Percentiles rank a stretch among this genome's conserved stretches.
These are phyloP conservation scores for Stegodyphus dumicola DNA, from an alignment of 1,140 invertebrate species.

Conservation along the genomic window DNA sequence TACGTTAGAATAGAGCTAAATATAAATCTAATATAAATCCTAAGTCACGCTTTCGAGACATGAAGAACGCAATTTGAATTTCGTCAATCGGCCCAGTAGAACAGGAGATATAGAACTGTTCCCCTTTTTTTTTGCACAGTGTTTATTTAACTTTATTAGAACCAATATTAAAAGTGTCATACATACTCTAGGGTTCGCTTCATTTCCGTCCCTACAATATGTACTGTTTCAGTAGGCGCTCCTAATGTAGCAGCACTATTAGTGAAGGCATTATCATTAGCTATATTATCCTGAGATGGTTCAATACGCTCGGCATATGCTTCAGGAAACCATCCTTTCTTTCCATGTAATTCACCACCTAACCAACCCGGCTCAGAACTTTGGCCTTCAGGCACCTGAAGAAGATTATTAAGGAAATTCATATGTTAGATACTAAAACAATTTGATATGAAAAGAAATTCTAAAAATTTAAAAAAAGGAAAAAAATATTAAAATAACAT, in stretches of 20 bases:
- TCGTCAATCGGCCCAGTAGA: no score
- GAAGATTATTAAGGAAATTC: conserved; percentile 50
- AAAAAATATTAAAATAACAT: no score
- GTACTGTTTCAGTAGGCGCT: conserved; percentile 61
- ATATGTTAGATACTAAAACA: no score
- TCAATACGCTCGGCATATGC: conserved; percentile 85
- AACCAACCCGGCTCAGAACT: conserved; percentile 97
- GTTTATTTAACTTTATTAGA: no score
- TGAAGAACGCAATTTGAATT: no score
- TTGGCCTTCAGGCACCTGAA: conserved; percentile 82
- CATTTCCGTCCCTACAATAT: conserved; percentile 64
- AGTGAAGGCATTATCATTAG: conserved; percentile 62
- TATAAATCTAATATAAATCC: no score
- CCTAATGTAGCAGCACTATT: conserved; percentile 56
- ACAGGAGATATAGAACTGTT: no score
- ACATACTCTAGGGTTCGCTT: conserved; percentile 70
- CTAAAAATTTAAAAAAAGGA: no score
- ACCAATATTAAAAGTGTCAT: not conserved
- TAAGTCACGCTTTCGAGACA: no score
- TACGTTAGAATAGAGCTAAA: no score
- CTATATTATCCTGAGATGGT: conserved; percentile 67
- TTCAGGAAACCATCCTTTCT: conserved; percentile 97
- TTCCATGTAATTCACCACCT: conserved; percentile 87
- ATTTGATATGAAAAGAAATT: no score
- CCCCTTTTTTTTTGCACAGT: no score